These are phyloP conservation scores for Haliclystus octoradiatus DNA, from an alignment of 30 jellyfish, hydroid and myxozoan species.

Conservation along the genomic window DNA sequence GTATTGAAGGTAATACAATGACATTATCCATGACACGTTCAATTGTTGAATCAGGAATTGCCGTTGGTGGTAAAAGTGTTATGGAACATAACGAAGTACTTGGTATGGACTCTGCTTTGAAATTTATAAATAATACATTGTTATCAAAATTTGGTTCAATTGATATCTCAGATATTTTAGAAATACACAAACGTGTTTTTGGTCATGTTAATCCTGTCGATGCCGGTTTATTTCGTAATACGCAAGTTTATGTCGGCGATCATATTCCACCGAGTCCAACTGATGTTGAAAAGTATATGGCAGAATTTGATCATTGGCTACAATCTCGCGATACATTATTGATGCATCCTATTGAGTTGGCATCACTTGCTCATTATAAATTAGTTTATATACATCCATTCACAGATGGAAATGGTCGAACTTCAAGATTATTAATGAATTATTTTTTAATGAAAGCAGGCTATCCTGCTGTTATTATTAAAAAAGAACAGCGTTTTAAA, in stretches of 20 bases:
- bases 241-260: conserved; percentile 93
- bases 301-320: conserved; percentile 66
- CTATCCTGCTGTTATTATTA: conserved; percentile 79
- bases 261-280: conserved; percentile 81
- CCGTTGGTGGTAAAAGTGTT: conserved; percentile 96
- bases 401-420: conserved; percentile 82
- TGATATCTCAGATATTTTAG: conserved; percentile 61
- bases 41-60: conserved; percentile 85
- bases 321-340: conserved; percentile 46
- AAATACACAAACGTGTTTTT: conserved; percentile 78
- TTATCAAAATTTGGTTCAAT: conserved; percentile 50
- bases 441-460: conserved; percentile 81
- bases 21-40: conserved; percentile 97
- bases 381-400: conserved; percentile 81
- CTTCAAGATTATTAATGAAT: conserved; percentile 80
- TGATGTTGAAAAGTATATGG: conserved; percentile 62
- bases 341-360: conserved; percentile 82
- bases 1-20: conserved; percentile 97
- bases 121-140: conserved; percentile 71
- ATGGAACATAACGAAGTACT: conserved; percentile 86
- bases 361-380: conserved; percentile 75
- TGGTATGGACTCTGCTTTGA: conserved; percentile 81
- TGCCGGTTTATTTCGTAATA: conserved; percentile 81
- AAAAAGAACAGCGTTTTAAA: conserved; percentile 69
- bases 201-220: conserved; percentile 89